These are phyloP conservation scores for Hypena proboscidalis DNA, from an alignment of 2,888 invertebrate genomes.

Conservation along the genomic window DNA sequence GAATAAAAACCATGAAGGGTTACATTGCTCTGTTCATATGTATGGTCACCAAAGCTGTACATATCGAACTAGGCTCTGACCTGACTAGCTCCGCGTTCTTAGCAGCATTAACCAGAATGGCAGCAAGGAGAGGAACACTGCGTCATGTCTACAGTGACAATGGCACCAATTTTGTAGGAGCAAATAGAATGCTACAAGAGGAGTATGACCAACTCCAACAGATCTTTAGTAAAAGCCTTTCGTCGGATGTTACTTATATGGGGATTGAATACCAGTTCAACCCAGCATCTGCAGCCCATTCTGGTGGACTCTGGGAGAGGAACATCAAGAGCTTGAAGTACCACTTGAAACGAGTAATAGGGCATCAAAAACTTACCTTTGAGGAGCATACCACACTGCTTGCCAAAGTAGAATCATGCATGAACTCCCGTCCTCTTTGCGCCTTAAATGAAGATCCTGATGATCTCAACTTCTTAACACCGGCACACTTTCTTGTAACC, in stretches of 20 bases:
- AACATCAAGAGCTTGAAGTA: neutral
- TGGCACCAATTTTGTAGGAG: conserved; percentile 4
- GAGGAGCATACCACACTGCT: neutral
- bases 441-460: neutral
- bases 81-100: no score
- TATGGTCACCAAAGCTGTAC: neutral
- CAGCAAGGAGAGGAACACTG: conserved; percentile 2
- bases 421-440: conserved; percentile 1
- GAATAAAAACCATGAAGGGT: no score
- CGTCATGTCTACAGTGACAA: conserved; percentile 4
- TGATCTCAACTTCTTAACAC: neutral
- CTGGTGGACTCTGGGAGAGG: neutral
- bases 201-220: neutral
- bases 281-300: no score
- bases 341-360: no score
- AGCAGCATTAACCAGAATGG: conserved; percentile 1
- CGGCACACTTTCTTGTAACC: neutral
- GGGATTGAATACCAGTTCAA: no score
- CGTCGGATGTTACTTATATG: no score
- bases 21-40: neutral
- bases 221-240: neutral
- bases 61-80: no score
- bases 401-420: neutral
- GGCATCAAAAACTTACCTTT: no score
- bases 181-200: conserved; percentile 2